phyloP scores from a whole-genome alignment of 2,113 vertebrate genomes.

The Paracanthobrama guichenoti region DNA sequence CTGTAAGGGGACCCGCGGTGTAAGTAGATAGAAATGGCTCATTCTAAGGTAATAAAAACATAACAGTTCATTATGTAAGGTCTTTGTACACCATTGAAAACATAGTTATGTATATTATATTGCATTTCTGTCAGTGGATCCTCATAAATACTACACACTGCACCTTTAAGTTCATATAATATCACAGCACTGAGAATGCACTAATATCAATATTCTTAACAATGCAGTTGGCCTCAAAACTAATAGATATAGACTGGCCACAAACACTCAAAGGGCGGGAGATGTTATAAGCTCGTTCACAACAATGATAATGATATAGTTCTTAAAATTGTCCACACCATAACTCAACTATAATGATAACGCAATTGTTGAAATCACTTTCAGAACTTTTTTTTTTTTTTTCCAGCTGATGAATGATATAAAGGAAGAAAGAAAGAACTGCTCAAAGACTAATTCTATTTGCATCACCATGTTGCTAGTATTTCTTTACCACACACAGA shows the following conservation, averaged over 20 bases:
- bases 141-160: too few relatives aligned
- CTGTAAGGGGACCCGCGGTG: too few relatives aligned
- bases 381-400: background rate
- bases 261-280: too few relatives aligned
- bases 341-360: background rate
- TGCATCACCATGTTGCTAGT: conserved; percentile 51
- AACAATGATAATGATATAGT: too few relatives aligned
- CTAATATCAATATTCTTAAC: background rate
- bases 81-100: too few relatives aligned
- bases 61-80: too few relatives aligned
- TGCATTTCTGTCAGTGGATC: too few relatives aligned
- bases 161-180: background rate
- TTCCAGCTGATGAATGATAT: background rate
- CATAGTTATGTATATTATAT: too few relatives aligned
- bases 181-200: background rate
- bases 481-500: background rate
- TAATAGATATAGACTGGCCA: too few relatives aligned
- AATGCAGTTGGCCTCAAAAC: background rate
- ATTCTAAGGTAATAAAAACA: too few relatives aligned
- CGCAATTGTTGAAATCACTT: background rate
- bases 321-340: background rate
- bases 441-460: conserved; percentile 37
- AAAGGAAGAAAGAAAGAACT: background rate
- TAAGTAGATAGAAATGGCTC: too few relatives aligned
- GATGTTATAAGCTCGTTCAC: too few relatives aligned